These are phyloP conservation scores for Ophioninae sp. DNA, from an alignment of 2,888 invertebrate species.

Conservation along the genomic window DNA sequence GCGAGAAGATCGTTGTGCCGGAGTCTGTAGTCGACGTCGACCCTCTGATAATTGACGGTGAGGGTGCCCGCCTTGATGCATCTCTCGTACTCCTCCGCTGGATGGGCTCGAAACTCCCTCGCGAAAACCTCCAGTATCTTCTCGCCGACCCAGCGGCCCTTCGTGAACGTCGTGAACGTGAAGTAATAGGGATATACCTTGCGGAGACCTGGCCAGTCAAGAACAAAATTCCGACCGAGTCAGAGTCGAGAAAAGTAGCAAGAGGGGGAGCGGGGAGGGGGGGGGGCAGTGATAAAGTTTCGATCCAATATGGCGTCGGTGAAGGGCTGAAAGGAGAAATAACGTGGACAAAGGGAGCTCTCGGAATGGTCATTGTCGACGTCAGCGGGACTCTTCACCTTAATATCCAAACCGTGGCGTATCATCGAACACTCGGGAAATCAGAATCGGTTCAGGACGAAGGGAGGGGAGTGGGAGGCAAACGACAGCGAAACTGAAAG, in stretches of 20 bases:
- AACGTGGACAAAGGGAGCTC: too few species aligned
- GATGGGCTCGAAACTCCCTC: constrained; percentile 96
- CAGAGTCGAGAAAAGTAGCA: neutral
- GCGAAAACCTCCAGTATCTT: constrained; percentile 96
- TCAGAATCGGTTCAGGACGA: neutral
- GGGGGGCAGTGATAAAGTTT: too few species aligned
- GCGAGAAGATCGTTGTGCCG: constrained; percentile 96
- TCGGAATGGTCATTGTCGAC: constrained; percentile 13
- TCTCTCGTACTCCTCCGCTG: constrained; percentile 94
- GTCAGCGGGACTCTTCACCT: constrained; percentile 42
- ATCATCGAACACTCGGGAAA: constrained; percentile 41
- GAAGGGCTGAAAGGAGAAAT: too few species aligned
- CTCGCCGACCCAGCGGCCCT: constrained; percentile 97
- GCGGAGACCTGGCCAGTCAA: constrained; percentile 91
- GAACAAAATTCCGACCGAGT: constrained; percentile 15
- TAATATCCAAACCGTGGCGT: constrained; percentile 54
- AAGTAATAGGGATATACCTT: constrained; percentile 99
- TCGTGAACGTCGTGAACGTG: constrained; percentile 97
- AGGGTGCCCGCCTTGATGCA: constrained; percentile 95
- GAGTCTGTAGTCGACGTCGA: constrained; percentile 94
- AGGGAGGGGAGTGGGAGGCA: neutral
- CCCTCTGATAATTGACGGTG: constrained; percentile 96
- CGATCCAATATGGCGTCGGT: too few species aligned
- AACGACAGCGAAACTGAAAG: constrained; percentile 1
- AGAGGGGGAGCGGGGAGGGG: neutral